Base-by-base conservation (phyloP, 1,140 invertebrate genomes). In the Solenopsis invicta region DNA sequence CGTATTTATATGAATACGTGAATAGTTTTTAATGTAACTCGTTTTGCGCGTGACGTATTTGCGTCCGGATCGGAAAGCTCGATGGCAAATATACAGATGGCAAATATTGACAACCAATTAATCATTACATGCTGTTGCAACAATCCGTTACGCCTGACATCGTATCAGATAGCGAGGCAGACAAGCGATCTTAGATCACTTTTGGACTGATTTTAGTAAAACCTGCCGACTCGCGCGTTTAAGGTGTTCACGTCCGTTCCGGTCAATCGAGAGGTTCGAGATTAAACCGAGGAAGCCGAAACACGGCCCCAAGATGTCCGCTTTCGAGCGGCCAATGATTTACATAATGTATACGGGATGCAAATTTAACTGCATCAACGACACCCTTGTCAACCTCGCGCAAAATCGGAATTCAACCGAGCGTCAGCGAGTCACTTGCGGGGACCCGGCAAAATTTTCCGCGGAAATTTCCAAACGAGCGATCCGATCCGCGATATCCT, bases 261-360 rank as follows among this genome's bases (percentile, higher is more conserved):
- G 24, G 12, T 5, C 0, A 24, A 66, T 16, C 37, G 29, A 54
- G 48, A n/a, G 21, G 8, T 21, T 37, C 62, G 41, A 82, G 8
- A 45, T 86, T 81, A 37, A 76, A 50, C 21, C 34, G n/a, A 16
- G 13, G 74, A 61, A 54, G 37, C 41, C 21, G 62, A 81, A 85
- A 50, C 41, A 48, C 52, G n/a, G 4, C 21, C 21, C 67, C 12
- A 64, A 66, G 87, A 74, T 88, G 67, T 64, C 62, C 41, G 67
- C 62, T 50, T 56, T 61, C 21, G 50, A 56, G 9, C 56, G 29
- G 8, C 45, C 64, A 13, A 72, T 50, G 81, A 89, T 93, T 91
- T 92, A 62, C 88, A 92, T 92, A 92, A 92, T 92, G 89, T 88
- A 88, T 88, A 86, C 85, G 72, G 72, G 52, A 92, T 92, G 91